Conservation (phyloP, 53 echinoderm and acorn worm genomes). For the Hippasteria phrygiana region DNA sequence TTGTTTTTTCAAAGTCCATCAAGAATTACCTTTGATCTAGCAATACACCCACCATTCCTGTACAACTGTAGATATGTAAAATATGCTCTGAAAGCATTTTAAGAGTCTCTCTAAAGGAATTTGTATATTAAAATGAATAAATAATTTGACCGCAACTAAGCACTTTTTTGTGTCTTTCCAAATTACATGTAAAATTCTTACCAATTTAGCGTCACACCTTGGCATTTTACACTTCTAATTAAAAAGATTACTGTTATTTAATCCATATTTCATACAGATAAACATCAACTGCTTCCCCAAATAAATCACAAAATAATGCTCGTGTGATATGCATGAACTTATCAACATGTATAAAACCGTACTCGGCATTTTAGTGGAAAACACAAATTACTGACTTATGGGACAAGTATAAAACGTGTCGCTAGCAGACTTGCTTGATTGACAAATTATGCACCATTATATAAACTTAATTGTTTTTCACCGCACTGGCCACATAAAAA, state of each 20-base stretch:
- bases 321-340: neutral
- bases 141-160: no score
- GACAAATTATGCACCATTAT: neutral
- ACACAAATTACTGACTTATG: neutral
- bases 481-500: neutral
- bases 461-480: neutral
- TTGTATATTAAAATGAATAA: no score
- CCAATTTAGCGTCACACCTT: neutral
- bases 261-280: neutral
- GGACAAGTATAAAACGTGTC: neutral
- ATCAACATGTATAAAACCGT: neutral
- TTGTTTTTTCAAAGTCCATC: no score
- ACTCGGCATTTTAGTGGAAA: neutral
- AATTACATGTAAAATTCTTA: neutral
- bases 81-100: no score
- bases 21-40: no score
- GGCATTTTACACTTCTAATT: neutral
- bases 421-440: neutral
- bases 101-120: no score
- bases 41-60: no score
- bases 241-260: neutral
- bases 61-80: no score
- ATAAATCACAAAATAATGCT: neutral
- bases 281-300: no score
- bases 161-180: no score